Evolutionary conservation across 2,797 vertebrate genomes (phyloP), one percentile per base, ranked within the genome.

Genomic region (Poeciliopsis infans): DNA sequence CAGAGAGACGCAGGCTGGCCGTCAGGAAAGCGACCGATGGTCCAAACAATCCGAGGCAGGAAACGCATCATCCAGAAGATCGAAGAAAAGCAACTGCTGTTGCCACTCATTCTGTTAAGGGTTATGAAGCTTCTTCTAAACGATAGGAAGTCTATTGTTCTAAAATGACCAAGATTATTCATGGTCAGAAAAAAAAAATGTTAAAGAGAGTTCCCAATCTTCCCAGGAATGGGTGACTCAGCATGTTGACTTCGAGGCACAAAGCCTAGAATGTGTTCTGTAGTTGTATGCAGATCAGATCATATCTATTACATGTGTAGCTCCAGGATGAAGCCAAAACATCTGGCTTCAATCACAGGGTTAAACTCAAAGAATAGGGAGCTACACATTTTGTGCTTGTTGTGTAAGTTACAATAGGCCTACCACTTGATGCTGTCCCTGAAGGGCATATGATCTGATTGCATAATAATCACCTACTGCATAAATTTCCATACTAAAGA

Each of bases 401-500:
- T 72, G 45, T 49, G 49, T 47, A 5, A 51, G 46, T 39, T 16
- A 68, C 46, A 76, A 49, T 11, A 25, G n/a, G 53, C n/a, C 15
- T 6, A 25, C 2, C 76, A 69, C 12, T 69, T 15, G 68, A 73
- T 49, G 31, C 76, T 78, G 70, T 72, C 64, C 57, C 61, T 47
- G 41, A 46, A 7, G 75, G 86, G 76, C 57, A 73, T 64, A 77
- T 74, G 45, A 79, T 55, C 69, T 77, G 75, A 75, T 59, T 51
- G 45, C 53, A 69, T 31, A 49, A 69, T 57, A 47, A 87, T 75
- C 84, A 83, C 89, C 84, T 84, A 85, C 85, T 87, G 76, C 77
- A 89, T 86, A 25, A 46, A 88, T 89, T 89, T 79, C 70, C 87
- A 88, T 85, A 70, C 66, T 85, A 83, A 90, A 88, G 79, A 46